Conservation (phyloP, 2,888 invertebrate genomes). For the Pterostichus niger region DNA sequence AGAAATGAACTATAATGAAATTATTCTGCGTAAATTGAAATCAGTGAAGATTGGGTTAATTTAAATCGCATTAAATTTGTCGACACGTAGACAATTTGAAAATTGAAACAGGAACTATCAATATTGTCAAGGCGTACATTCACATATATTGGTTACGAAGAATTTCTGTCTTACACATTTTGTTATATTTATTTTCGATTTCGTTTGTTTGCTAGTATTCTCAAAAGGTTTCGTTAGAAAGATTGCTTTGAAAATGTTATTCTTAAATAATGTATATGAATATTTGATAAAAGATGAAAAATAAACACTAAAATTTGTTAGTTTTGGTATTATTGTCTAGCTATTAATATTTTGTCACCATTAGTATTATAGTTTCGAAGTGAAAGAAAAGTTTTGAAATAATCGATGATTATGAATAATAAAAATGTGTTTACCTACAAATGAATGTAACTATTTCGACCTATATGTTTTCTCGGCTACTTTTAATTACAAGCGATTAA, state of each 20-base stretch:
- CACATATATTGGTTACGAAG: slow-evolving; percentile 6
- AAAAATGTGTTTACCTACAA: not conserved
- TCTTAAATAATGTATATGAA: not conserved
- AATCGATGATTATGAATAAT: slow-evolving; percentile 22
- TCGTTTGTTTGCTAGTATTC: slow-evolving; percentile 34
- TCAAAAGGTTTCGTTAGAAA: slow-evolving; percentile 12
- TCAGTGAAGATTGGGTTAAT: slow-evolving; percentile 21
- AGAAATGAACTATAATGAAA: slow-evolving; percentile 34
- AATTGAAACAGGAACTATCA: slow-evolving; percentile 6
- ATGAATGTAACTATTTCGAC: not conserved
- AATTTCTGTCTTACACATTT: not conserved
- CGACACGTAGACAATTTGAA: not conserved
- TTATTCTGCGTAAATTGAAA: slow-evolving; percentile 26
- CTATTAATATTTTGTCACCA: slow-evolving; percentile 5
- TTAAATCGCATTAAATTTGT: slow-evolving; percentile 14
- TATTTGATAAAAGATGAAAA: not conserved
- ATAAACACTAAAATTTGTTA: not conserved
- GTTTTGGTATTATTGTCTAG: not conserved
- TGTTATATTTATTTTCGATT: slow-evolving; percentile 37
- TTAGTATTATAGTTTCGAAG: not conserved
- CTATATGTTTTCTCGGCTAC: not conserved
- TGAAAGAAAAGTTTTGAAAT: slow-evolving; percentile 25
- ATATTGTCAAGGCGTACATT: not conserved
- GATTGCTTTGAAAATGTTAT: slow-evolving; percentile 30
- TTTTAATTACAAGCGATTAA: not conserved